Percentiles rank a stretch among this genome's conserved stretches.
Conservation (phyloP, 2,113 vertebrate species). For the Sander lucioperca region DNA sequence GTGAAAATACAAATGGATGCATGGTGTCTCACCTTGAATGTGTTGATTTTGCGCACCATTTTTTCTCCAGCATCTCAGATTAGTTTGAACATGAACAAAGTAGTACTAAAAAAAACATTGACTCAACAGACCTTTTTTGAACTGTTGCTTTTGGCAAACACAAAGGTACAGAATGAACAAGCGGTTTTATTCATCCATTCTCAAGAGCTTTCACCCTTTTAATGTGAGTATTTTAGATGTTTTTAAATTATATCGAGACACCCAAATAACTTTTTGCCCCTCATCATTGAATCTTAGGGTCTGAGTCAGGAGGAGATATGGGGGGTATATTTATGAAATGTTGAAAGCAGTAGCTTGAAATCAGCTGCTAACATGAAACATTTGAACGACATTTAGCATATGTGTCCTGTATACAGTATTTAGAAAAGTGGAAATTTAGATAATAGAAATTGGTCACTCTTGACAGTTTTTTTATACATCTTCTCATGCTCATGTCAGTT, state of each 20-base stretch:
- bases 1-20: neutral
- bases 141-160: slow-evolving; percentile 10
- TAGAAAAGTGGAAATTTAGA: neutral
- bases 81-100: neutral
- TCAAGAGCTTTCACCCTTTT: neutral
- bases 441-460: neutral
- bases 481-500: neutral
- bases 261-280: neutral
- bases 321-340: neutral
- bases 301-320: neutral
- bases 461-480: neutral
- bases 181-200: neutral
- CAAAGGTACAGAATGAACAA: slow-evolving; percentile 12
- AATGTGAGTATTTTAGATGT: too few species aligned
- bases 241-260: neutral
- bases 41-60: neutral
- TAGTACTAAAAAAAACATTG: neutral
- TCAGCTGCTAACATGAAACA: neutral
- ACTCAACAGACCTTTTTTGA: neutral
- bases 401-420: neutral
- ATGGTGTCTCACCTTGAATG: neutral
- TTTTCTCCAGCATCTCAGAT: neutral
- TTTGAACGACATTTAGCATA: neutral
- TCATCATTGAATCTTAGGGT: neutral
- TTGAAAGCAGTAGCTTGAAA: neutral